Evolutionary conservation across 2,888 invertebrate genomes (phyloP).

Genomic region (Eupeodes latifasciatus): DNA sequence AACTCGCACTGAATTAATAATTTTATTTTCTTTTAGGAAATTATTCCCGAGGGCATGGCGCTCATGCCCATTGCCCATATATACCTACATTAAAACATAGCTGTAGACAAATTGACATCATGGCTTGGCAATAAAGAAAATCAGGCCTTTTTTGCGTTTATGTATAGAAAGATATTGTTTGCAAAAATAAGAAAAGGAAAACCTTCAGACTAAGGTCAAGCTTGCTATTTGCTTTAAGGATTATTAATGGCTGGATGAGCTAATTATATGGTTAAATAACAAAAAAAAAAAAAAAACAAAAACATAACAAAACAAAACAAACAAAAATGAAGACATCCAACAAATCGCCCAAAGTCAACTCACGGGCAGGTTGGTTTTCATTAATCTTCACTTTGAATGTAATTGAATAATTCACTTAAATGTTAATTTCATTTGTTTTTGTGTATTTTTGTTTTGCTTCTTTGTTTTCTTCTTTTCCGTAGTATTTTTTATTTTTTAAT

Average conservation of each 20-base stretch:
- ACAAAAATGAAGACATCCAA: slow-evolving; percentile 50
- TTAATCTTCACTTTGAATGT: slow-evolving; percentile 70
- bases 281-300: no score
- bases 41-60: slow-evolving; percentile 4
- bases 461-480: slow-evolving; percentile 14
- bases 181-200: background rate
- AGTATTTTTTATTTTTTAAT: slow-evolving; percentile 29
- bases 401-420: slow-evolving; percentile 67
- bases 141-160: slow-evolving; percentile 8
- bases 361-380: slow-evolving; percentile 60
- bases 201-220: slow-evolving; percentile 33
- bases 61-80: background rate
- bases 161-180: background rate
- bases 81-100: slow-evolving; percentile 17
- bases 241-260: slow-evolving; percentile 66
- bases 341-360: slow-evolving; percentile 38
- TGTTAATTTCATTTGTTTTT: slow-evolving; percentile 56
- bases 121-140: slow-evolving; percentile 60
- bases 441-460: background rate
- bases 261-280: slow-evolving; percentile 73
- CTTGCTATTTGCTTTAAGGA: slow-evolving; percentile 41
- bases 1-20: slow-evolving; percentile 56
- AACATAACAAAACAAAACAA: background rate
- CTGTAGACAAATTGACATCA: slow-evolving; percentile 65
- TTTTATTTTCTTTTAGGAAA: slow-evolving; percentile 58